phyloP scores from a whole-genome alignment of 2,797 vertebrate genomes.

The Pangasius sanitwongsei region DNA sequence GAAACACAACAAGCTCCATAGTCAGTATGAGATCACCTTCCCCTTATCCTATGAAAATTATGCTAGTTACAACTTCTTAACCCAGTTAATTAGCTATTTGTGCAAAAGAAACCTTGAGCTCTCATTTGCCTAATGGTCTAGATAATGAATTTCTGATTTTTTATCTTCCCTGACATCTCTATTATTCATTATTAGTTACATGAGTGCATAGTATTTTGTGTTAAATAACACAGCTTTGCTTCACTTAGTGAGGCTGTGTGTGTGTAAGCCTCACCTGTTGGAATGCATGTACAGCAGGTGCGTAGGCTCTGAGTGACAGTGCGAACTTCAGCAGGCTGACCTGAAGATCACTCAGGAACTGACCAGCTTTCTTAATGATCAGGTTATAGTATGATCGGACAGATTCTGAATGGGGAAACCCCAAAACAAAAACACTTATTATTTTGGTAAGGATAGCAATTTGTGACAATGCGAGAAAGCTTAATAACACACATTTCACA shows the following conservation, averaged over 20 bases:
- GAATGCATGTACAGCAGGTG: conserved; percentile 89
- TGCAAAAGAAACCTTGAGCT: neutral
- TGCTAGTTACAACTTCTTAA: neutral
- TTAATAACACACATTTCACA: neutral
- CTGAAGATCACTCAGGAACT: conserved; percentile 91
- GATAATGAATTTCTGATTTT: neutral
- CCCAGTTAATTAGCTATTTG: neutral
- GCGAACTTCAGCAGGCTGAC: conserved; percentile 89
- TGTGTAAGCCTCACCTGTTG: conserved; percentile 82
- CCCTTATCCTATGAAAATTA: neutral
- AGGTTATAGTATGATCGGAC: conserved; percentile 91
- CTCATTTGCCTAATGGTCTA: neutral
- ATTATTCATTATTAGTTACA: neutral
- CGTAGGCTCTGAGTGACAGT: conserved; percentile 86
- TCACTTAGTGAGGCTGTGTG: neutral
- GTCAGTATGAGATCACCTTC: neutral
- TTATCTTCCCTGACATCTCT: neutral
- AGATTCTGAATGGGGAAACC: conserved; percentile 72
- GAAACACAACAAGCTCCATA: neutral
- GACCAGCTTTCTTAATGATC: conserved; percentile 93
- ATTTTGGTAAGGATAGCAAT: neutral
- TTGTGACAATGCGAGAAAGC: neutral
- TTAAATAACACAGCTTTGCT: neutral
- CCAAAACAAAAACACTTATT: neutral
- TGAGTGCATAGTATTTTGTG: neutral